Conservation (phyloP, 1,140 invertebrate species). For the Rhagoletis pomonella region DNA sequence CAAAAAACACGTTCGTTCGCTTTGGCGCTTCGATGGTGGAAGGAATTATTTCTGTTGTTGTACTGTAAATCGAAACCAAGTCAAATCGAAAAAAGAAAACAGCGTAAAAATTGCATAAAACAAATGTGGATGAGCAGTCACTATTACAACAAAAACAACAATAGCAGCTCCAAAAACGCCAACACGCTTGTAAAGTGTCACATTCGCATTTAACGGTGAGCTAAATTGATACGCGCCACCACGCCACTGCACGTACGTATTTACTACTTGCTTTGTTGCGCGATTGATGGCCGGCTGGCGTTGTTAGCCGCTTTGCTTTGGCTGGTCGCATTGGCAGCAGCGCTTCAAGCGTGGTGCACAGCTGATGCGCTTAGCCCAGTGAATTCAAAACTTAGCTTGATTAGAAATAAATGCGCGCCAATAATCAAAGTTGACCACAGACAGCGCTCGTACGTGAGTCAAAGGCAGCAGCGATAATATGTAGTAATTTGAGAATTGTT, state of each 20-base stretch:
- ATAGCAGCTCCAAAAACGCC: background rate
- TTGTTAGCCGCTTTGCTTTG: background rate
- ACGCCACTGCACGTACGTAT: constrained; percentile 12
- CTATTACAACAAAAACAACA: background rate
- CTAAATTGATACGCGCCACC: constrained; percentile 39
- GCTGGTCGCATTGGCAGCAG: background rate
- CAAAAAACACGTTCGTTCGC: background rate
- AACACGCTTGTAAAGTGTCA: constrained; percentile 28
- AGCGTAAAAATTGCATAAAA: constrained; percentile 1
- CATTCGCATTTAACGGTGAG: background rate
- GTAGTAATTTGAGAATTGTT: too few relatives aligned
- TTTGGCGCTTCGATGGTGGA: background rate
- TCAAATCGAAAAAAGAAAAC: background rate
- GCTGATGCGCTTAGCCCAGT: background rate
- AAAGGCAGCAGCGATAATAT: constrained; percentile 11
- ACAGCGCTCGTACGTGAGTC: background rate
- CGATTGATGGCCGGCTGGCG: background rate
- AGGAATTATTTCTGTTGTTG: background rate
- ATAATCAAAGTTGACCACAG: background rate
- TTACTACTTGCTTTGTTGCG: background rate
- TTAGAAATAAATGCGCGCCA: constrained; percentile 33
- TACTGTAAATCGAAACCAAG: constrained; percentile 22
- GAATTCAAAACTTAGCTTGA: background rate
- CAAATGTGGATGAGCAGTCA: background rate
- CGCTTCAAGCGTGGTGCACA: background rate